Base-by-base conservation (phyloP, 1,140 invertebrate species). In the Liolophura sinensis region DNA sequence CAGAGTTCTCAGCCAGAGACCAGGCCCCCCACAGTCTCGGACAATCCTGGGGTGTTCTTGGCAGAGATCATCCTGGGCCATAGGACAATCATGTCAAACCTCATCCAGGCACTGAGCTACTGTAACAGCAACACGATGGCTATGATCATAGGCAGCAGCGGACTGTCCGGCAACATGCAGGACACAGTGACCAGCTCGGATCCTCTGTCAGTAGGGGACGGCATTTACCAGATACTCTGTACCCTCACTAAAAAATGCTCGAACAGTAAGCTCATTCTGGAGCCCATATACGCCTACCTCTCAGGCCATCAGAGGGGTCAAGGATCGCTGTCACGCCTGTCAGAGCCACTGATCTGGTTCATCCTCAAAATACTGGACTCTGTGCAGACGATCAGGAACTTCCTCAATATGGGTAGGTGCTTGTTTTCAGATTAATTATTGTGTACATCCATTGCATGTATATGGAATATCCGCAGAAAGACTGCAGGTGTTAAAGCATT, bases 211-310 rank as follows among this genome's bases (percentile, higher is more conserved):
- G 89, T 95, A 52, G 90, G 91, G 1, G 93, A 95, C 79, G 91
- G 92, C 12, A 89, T 94, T 1, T 94, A 93, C 71, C 90, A 92
- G 79, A 87, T 96, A 59, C 87, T 96, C 18, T 87, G 89, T 1
- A 90, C 89, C 0, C 83, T 95, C 24, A 89, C 89, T 15, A 86
- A 88, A 48, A 89, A 91, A 73, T 89, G 92, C 3, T 90, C 91
- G 16, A 88, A 90, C 77, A 89, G 91, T 14, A 87, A 88, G 31
- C 84, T 92, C 20, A 89, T 94, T 73, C 87, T 94, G 54, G 88
- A 89, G 71, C 91, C 92, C 0, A 85, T 94, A 40, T 89, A 92
- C 68, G 87, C 89, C 58, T 95, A 91, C 81, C 85, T 94, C 15
- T 88, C 89, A 62, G 87, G 74, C 22, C 27, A 62, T 52, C 65